Base-by-base conservation (phyloP, 2,888 invertebrate genomes). In the Hirtodrosophila duncani region DNA sequence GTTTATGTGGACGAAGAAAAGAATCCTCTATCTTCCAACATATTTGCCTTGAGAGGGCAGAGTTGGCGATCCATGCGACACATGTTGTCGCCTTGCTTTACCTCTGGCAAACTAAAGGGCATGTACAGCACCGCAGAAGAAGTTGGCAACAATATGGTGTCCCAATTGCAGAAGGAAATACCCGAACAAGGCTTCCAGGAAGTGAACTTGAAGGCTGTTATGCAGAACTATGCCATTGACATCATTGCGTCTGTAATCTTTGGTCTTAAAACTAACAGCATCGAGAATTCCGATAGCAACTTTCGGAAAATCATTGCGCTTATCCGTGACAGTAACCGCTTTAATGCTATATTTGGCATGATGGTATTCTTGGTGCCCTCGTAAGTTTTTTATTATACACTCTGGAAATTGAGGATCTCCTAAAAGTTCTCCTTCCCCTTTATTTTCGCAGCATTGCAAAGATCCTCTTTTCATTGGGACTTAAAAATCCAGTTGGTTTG, bases 51-150 rank as follows among this genome's bases (percentile, higher is more conserved):
- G 6, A 53, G 59, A 1, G 84, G 83, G 0, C 70, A 88, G n/a
- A 88, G 89, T 58, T 93, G 93, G 92, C 91, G 88, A 71, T 87
- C 87, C 21, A 84, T 92, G 38, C 87, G 92, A 1, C 63, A 88
- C 0, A 91, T 90, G 69, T 85, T 93, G 66, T 89, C 92, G 0
- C 91, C 92, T 0, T 89, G 90, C 0, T 93, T 92, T 72, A 90
- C 92, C 1, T 88, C 91, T 0, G 91, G 90, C 14, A 92, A 92
- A 80, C 81, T 93, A 20, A 92, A 91, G 77, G 88, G 85, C 8
- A 91, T 92, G 90, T 91, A 90, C 67, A 87, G 88, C 1, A 88
- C 90, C 1, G 88, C 91, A 4, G 87, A 89, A 36, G 86, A 88
- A 9, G 89, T 91, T 33, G 89, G 90, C 0, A 83, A 88, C 16